Percentiles rank a stretch among this genome's conserved stretches.
phyloP scores from a whole-genome alignment of 2,113 vertebrate genomes.

The Boulengeromyrus knoepffleri region DNA sequence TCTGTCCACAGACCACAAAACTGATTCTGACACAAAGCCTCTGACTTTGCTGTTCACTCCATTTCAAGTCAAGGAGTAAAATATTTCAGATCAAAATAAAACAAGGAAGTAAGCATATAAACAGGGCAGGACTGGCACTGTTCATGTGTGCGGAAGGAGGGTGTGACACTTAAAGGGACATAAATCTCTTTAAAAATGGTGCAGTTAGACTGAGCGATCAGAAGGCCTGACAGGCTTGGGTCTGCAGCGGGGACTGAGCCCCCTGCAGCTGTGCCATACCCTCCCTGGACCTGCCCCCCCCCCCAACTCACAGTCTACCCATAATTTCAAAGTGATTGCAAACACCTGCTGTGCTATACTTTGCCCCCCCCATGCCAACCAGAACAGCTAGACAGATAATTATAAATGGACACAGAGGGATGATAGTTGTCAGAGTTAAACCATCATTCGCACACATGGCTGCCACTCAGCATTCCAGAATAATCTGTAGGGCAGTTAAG shows the following conservation, averaged over 20 bases:
- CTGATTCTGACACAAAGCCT: background rate
- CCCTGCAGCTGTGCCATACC: too few species aligned
- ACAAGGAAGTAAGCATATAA: background rate
- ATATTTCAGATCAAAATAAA: background rate
- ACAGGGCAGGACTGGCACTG: background rate
- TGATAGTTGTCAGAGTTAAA: background rate
- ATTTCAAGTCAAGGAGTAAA: background rate
- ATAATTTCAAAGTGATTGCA: background rate
- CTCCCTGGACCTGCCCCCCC: too few species aligned
- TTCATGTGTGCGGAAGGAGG: background rate
- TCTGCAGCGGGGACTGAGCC: background rate
- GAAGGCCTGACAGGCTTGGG: background rate
- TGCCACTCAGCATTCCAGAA: background rate
- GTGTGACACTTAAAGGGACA: background rate
- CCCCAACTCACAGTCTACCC: too few species aligned
- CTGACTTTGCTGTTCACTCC: background rate
- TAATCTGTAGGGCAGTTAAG: background rate
- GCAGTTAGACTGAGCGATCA: background rate
- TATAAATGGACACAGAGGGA: background rate
- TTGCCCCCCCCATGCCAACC: background rate
- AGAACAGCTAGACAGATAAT: background rate
- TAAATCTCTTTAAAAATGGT: background rate
- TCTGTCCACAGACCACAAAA: conserved; percentile 15
- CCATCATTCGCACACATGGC: background rate
- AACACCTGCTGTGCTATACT: background rate